Evolutionary conservation across 2,888 invertebrate species (phyloP).

Genomic region (Cryptus viduatorius): DNA sequence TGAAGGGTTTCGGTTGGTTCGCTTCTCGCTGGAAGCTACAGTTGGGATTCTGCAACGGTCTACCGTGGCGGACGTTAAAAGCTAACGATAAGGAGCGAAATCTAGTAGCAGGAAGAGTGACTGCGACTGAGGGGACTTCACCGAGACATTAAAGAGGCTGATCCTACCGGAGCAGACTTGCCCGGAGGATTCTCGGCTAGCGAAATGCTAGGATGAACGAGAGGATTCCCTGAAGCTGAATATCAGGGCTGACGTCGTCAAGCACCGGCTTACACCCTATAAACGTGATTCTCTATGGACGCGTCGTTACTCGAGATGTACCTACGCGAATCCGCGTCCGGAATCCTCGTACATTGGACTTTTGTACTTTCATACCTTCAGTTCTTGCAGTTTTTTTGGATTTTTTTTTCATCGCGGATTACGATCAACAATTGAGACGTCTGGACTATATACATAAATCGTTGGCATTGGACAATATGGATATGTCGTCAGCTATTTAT

Average conservation of each 20-base stretch:
- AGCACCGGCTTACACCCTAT: slow-evolving; percentile 74
- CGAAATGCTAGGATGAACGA: slow-evolving; percentile 40
- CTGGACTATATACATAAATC: background rate
- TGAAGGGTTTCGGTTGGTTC: background rate
- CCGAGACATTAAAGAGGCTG: slow-evolving; percentile 62
- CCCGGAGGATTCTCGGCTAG: slow-evolving; percentile 35
- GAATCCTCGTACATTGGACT: slow-evolving; percentile 50
- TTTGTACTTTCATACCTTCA: slow-evolving; percentile 36
- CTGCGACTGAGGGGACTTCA: slow-evolving; percentile 38
- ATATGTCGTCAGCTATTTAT: background rate
- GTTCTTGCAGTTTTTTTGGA: background rate
- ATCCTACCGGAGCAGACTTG: slow-evolving; percentile 49
- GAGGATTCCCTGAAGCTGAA: slow-evolving; percentile 45
- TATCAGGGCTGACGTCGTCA: slow-evolving; percentile 59
- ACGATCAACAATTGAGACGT: slow-evolving; percentile 3
- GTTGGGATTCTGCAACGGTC: slow-evolving; percentile 3
- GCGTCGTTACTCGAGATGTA: slow-evolving; percentile 30
- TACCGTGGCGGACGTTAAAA: slow-evolving; percentile 26
- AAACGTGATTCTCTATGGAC: slow-evolving; percentile 68
- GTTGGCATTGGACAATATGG: background rate
- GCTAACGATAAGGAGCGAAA: slow-evolving; percentile 44
- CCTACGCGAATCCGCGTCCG: slow-evolving; percentile 33
- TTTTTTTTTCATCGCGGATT: background rate
- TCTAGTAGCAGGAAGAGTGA: slow-evolving; percentile 38
- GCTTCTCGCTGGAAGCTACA: background rate